Evolutionary conservation across 2,113 vertebrate genomes (phyloP).

Genomic region (Corythaeola cristata): DNA sequence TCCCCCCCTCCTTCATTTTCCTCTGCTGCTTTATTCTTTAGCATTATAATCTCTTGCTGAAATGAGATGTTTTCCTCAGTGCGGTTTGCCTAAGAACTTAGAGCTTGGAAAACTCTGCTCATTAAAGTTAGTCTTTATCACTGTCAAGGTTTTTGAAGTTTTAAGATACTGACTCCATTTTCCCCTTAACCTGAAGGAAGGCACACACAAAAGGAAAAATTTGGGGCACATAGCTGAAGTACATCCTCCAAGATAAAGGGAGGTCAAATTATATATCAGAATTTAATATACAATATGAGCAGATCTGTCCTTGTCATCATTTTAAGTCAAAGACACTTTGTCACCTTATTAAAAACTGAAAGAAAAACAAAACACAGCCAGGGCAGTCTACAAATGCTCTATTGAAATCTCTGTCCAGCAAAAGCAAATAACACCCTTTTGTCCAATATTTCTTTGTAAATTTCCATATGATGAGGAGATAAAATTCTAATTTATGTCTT

Average conservation of each 20-base stretch:
- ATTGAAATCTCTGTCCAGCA: neutral
- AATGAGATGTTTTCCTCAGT: neutral
- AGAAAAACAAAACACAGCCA: neutral
- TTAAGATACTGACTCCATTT: neutral
- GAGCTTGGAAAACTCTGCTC: neutral
- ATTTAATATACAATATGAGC: neutral
- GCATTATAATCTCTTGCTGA: neutral
- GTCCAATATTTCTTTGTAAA: neutral
- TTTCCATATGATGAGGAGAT: neutral
- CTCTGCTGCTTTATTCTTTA: neutral
- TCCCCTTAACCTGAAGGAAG: neutral
- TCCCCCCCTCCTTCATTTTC: neutral
- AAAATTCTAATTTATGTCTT: neutral
- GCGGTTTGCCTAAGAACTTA: neutral
- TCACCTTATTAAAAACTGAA: neutral
- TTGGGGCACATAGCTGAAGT: neutral
- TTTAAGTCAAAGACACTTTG: neutral
- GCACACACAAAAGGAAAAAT: neutral
- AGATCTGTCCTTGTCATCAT: neutral
- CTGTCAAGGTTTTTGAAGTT: neutral
- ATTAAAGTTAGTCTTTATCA: neutral
- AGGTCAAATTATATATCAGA: neutral
- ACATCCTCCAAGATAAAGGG: neutral
- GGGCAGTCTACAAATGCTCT: neutral
- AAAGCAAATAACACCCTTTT: neutral